Base-by-base conservation (phyloP, 2,888 invertebrate genomes). In the Leuctra nigra region DNA sequence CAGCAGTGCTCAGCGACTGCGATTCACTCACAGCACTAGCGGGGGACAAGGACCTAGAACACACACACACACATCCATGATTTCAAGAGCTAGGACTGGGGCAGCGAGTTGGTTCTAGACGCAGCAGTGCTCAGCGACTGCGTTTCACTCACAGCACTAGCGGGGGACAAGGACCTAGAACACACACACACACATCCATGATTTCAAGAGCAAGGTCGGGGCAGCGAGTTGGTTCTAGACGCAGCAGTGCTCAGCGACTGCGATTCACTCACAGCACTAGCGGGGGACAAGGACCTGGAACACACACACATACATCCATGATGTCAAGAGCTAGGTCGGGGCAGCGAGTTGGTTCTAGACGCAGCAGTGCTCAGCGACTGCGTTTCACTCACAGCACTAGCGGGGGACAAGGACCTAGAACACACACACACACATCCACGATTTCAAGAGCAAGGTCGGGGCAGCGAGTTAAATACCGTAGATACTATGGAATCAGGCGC, bases 91-190 rank as follows among this genome's bases (percentile, higher is more conserved):
- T n/a, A n/a, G n/a, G 89, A 88, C 65, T 89, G 77, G 64, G 86
- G 86, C 66, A 86, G 76, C 65, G 84, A 81, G 71, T 83, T 83
- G 57, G 82, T 64, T 64, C 81, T 71, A 56, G 79, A 78, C 54
- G 79, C 78, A 60, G 79, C 78, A 62, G 79, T 74, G 69, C 80
- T 79, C 67, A 80, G 78, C 68, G 75, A 79, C 60, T 79, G 70
- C 53, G 80, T 79, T 69, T 82, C 81, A 50, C 81, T 79, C 64
- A 78, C 74, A 63, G 79, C 79, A 71, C 79, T 80, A 65, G 76
- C 77, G 64, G 77, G 77, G 63, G 81, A 82, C 66, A 82, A 74
- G 61, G 81, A 81, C 63, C 71, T 69, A 59, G 61, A 65, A 61
- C n/a, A n/a, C n/a, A n/a, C n/a, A n/a, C n/a, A n/a, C n/a, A n/a